Conservation (phyloP, 2,113 vertebrate species). For the Hippocampus comes region DNA sequence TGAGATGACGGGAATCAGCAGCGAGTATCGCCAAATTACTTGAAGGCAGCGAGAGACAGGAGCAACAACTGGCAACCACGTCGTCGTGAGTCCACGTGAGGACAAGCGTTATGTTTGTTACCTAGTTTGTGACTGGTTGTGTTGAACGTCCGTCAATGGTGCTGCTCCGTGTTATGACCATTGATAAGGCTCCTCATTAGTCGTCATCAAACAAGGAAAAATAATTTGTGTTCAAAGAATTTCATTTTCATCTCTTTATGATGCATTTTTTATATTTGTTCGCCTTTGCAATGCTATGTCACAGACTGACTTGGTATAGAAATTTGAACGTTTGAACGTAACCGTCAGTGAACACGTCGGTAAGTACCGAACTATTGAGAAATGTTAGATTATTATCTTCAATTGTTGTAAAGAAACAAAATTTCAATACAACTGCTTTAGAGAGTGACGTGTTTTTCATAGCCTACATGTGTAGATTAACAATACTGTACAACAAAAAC, state of each 20-base stretch:
- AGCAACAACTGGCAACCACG: not conserved
- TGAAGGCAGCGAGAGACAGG: not conserved
- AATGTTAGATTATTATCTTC: not conserved
- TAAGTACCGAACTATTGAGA: not conserved
- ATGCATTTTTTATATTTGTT: not conserved
- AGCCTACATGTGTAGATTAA: too few relatives aligned
- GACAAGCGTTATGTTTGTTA: not conserved
- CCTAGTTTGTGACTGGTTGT: too few relatives aligned
- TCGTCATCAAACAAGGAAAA: not conserved
- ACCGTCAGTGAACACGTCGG: not conserved
- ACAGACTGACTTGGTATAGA: not conserved
- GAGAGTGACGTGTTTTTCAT: too few relatives aligned
- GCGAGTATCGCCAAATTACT: not conserved
- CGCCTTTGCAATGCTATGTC: not conserved
- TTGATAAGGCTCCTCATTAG: not conserved
- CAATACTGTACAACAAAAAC: too few relatives aligned
- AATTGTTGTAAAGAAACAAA: not conserved
- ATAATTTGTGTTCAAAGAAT: not conserved
- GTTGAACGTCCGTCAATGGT: not conserved
- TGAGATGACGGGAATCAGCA: not conserved
- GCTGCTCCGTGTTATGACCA: not conserved
- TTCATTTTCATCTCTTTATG: not conserved
- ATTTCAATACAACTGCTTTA: not conserved
- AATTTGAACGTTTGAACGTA: not conserved
- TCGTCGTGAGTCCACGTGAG: not conserved